phyloP scores from a whole-genome alignment of 1,140 invertebrate species.

The Drosophila pruinosa region DNA sequence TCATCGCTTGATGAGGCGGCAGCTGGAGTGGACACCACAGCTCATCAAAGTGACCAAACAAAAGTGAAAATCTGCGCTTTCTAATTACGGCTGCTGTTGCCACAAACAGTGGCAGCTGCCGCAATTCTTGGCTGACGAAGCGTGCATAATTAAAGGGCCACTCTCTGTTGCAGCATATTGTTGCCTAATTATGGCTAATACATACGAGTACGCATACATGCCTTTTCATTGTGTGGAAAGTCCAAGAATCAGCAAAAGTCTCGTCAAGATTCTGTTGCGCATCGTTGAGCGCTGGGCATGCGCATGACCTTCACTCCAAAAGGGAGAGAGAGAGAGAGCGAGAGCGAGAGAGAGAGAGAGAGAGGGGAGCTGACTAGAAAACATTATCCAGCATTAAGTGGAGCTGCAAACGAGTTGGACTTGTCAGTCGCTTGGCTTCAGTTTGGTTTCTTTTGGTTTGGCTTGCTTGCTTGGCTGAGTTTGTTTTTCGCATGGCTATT shows the following conservation, averaged over 20 bases:
- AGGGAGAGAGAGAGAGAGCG: not conserved
- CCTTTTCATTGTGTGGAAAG: not conserved
- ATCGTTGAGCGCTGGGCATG: conserved; percentile 33
- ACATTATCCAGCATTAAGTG: conserved; percentile 10
- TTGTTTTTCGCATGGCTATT: conserved; percentile 54
- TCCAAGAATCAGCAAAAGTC: conserved; percentile 13
- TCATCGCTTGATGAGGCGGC: conserved; percentile 55
- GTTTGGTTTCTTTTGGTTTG: not conserved
- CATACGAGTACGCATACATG: not conserved
- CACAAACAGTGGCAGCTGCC: not conserved
- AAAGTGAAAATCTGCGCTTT: conserved; percentile 60
- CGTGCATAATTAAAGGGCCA: conserved; percentile 57
- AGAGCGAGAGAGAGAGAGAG: not conserved
- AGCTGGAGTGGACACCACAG: conserved; percentile 11
- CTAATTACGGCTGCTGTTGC: conserved; percentile 34
- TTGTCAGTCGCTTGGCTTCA: not conserved
- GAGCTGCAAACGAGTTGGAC: conserved; percentile 14
- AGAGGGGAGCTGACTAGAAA: not conserved
- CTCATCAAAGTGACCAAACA: conserved; percentile 37
- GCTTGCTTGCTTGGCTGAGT: not conserved
- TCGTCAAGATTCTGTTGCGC: conserved; percentile 25
- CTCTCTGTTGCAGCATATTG: conserved; percentile 10
- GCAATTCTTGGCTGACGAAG: conserved; percentile 42
- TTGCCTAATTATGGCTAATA: conserved; percentile 48
- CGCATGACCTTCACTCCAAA: conserved; percentile 58